phyloP scores from a whole-genome alignment of 2,888 invertebrate genomes.

The Chrysotoxum bicinctum region DNA sequence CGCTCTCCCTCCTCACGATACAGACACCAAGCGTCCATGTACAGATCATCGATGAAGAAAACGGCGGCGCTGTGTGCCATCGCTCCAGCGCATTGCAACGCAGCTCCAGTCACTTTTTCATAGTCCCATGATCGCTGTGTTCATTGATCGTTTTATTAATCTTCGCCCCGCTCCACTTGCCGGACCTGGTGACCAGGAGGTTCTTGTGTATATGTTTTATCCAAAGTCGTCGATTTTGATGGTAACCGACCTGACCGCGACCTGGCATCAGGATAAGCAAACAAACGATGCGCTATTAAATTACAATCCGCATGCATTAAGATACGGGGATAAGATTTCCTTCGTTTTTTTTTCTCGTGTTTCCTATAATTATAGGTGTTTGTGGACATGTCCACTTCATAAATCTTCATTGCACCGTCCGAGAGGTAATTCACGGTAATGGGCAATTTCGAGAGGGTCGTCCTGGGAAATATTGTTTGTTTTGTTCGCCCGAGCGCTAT shows the following conservation, averaged over 20 bases:
- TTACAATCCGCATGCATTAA: slow-evolving; percentile 70
- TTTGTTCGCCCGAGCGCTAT: neutral
- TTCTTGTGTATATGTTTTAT: slow-evolving; percentile 51
- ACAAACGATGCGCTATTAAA: slow-evolving; percentile 70
- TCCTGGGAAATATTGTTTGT: slow-evolving; percentile 42
- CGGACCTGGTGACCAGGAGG: slow-evolving; percentile 7
- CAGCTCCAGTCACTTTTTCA: neutral
- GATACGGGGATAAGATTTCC: slow-evolving; percentile 62
- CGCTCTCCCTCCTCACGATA: slow-evolving; percentile 34
- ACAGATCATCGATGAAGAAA: slow-evolving; percentile 47
- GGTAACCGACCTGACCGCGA: slow-evolving; percentile 14
- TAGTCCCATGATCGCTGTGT: slow-evolving; percentile 44
- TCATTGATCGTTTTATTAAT: slow-evolving; percentile 72
- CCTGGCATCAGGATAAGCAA: slow-evolving; percentile 53
- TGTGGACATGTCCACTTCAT: slow-evolving; percentile 73
- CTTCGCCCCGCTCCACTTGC: slow-evolving; percentile 34
- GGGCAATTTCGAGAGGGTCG: slow-evolving; percentile 58
- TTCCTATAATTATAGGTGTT: slow-evolving; percentile 72
- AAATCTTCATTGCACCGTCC: slow-evolving; percentile 72
- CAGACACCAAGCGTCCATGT: slow-evolving; percentile 27
- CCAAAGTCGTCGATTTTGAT: slow-evolving; percentile 32
- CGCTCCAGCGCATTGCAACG: slow-evolving; percentile 14
- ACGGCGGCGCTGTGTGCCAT: slow-evolving; percentile 17
- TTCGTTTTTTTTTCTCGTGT: slow-evolving; percentile 38
- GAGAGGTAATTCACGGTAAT: slow-evolving; percentile 67